Conservation (phyloP, 2,888 invertebrate genomes). For the Limnephilus lunatus region DNA sequence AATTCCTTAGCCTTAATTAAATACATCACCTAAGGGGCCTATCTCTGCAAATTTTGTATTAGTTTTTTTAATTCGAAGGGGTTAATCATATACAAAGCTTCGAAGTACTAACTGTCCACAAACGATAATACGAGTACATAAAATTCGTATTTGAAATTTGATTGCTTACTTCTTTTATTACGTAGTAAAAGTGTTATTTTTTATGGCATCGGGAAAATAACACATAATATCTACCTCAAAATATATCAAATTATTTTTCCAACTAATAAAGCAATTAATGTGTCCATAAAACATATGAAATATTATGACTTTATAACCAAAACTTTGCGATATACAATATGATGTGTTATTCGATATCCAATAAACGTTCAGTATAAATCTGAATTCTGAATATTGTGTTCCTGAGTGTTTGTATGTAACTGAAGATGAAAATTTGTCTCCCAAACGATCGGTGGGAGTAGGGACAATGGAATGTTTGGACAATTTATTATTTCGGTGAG, state of each 20-base stretch:
- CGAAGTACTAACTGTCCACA: no score
- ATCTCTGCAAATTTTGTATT: no score
- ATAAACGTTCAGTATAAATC: not conserved
- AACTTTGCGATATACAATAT: not conserved
- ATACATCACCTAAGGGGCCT: no score
- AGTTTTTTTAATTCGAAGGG: no score
- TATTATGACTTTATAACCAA: not conserved
- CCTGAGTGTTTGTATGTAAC: not conserved
- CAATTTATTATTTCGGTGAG: conserved; percentile 63
- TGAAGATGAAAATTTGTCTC: conserved; percentile 49
- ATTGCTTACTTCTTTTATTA: no score
- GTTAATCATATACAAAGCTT: no score
- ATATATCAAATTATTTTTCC: not conserved
- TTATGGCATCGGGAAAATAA: not conserved
- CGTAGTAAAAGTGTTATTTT: no score
- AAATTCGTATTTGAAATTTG: no score
- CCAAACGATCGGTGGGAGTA: conserved; percentile 61
- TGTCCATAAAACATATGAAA: not conserved
- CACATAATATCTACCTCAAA: not conserved
- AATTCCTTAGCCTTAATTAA: no score
- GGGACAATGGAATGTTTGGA: conserved; percentile 63
- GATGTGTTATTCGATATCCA: not conserved
- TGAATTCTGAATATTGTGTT: not conserved
- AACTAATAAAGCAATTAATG: not conserved
- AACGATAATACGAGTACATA: no score